Evolutionary conservation across 2,888 invertebrate genomes (phyloP).

Genomic region (Cynaeus angustus): DNA sequence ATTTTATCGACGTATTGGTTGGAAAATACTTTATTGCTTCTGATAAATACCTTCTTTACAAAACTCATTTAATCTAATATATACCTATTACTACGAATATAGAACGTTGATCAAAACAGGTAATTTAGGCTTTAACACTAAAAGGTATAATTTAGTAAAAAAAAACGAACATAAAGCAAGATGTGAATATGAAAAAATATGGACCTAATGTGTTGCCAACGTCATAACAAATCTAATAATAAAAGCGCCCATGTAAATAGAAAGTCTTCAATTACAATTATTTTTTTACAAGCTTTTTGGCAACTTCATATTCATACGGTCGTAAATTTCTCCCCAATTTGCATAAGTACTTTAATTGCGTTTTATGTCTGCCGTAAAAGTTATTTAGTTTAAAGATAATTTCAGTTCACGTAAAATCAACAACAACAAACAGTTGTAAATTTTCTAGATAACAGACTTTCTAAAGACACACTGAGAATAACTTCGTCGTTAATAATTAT

Average conservation of each 20-base stretch:
- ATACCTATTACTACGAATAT: no score
- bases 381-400: not conserved
- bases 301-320: not conserved
- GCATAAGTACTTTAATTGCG: slow-evolving; percentile 2
- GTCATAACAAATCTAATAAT: no score
- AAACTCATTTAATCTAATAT: no score
- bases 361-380: not conserved
- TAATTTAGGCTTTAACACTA: no score
- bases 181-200: no score
- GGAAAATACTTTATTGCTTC: no score
- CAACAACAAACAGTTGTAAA: not conserved
- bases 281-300: not conserved
- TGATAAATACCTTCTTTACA: no score
- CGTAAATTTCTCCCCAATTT: not conserved
- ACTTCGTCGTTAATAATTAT: not conserved
- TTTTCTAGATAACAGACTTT: not conserved
- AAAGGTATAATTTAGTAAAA: no score
- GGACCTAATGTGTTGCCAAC: no score
- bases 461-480: not conserved
- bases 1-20: no score
- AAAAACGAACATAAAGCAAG: no score
- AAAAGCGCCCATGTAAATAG: not conserved
- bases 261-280: not conserved
- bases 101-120: no score
- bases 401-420: not conserved